Base-by-base conservation (phyloP, 1,140 invertebrate genomes). In the Harlomillsia oculata region DNA sequence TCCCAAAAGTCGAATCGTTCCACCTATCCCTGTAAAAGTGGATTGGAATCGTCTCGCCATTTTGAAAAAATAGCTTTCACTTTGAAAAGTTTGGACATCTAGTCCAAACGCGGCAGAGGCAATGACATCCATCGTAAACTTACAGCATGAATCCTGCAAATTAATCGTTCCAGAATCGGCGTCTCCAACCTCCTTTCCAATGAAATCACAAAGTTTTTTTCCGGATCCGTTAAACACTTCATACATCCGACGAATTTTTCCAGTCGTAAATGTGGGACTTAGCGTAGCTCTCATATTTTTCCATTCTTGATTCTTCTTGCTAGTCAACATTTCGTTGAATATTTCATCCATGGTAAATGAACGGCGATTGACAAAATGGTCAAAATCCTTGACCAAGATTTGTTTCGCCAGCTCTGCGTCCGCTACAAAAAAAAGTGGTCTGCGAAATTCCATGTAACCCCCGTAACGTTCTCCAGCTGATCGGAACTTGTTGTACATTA, bases 211-310 rank as follows among this genome's bases (percentile, higher is more conserved):
- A 13, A 56, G 26, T 46, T 48, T 39, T 8, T 21, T 26, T 2
- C 28, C 20, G 4, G 32, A 45, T 0, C 28, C 37, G 14, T 40
- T 23, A 26, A 63, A 55, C 4, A 63, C 39, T 8, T 20, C 8
- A 45, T 55, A 55, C 60, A 63, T 59, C 5, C 53, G 34, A 30
- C 30, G 9, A 13, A 79, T 71, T 67, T 79, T 79, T 13, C 68
- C 58, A 6, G 73, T 69, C 34, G 74, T 76, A 62, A 79, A 79
- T 3, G 75, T 75, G 11, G 77, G 76, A 28, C 43, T 59, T 37
- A 52, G 67, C 64, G 30, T 63, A 66, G 29, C 66, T 62, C 69
- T 53, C 2, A 67, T 40, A 43, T 62, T 50, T 50, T 66, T 68
- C 69, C 69, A 70, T 14, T 52, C 39, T 32, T 67, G 52, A 21